Percentiles rank a stretch among this genome's conserved stretches.
Evolutionary conservation across 2,113 vertebrate species (phyloP).

Genomic region (Sapajus apella): DNA sequence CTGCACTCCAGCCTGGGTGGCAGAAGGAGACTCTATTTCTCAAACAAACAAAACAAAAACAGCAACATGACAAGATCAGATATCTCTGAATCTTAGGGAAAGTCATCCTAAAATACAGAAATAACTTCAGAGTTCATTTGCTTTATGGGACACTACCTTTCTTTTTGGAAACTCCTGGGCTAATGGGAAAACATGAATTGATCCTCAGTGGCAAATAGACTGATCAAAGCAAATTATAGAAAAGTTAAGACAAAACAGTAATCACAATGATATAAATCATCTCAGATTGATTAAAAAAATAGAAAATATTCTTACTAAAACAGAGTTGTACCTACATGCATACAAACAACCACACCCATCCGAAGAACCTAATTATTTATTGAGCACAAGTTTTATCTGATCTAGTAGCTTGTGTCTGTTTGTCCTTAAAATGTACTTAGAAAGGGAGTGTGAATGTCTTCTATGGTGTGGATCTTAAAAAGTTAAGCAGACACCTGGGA

Average conservation of each 20-base stretch:
- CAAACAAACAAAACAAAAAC: too few species aligned
- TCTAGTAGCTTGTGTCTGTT: not conserved
- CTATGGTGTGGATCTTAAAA: not conserved
- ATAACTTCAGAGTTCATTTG: not conserved
- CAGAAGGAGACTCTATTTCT: too few species aligned
- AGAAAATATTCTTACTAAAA: constrained; percentile 17
- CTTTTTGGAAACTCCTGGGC: not conserved
- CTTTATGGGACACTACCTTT: not conserved
- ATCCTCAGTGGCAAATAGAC: not conserved
- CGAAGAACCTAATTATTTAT: constrained; percentile 13
- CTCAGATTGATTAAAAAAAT: constrained; percentile 1
- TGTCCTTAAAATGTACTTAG: not conserved
- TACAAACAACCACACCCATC: not conserved
- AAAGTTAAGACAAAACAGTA: not conserved
- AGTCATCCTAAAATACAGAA: not conserved
- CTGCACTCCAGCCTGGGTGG: too few species aligned
- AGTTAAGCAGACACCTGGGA: not conserved
- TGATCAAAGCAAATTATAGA: not conserved
- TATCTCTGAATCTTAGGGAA: not conserved
- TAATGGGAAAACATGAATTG: not conserved
- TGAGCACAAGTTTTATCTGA: not conserved
- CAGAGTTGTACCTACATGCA: not conserved
- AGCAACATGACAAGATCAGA: not conserved
- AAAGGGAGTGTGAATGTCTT: not conserved
- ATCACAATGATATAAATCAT: not conserved